Evolutionary conservation across 2,797 vertebrate species (phyloP).

Genomic region (Hephaestus fuliginosus): DNA sequence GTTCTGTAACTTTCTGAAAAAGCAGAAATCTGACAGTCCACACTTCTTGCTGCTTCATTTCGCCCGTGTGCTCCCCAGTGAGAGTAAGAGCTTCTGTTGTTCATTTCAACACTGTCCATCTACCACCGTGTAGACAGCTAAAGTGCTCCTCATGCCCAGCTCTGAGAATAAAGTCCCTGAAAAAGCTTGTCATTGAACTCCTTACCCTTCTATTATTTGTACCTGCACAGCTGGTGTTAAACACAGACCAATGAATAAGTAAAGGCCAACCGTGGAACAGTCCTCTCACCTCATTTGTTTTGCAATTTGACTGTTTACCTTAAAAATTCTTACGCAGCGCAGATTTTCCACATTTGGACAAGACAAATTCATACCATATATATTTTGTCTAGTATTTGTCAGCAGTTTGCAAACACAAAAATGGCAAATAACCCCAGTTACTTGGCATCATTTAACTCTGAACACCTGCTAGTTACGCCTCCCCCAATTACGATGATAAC

Average conservation of each 20-base stretch:
- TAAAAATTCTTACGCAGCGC: neutral
- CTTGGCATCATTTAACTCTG: neutral
- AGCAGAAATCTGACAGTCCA: neutral
- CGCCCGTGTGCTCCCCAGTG: neutral
- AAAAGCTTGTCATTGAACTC: neutral
- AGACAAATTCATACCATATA: neutral
- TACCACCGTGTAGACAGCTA: neutral
- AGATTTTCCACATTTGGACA: neutral
- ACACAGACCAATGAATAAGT: neutral
- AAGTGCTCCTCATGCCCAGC: neutral
- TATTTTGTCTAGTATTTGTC: neutral
- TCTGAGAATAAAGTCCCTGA: neutral
- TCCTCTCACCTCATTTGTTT: neutral
- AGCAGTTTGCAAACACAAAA: neutral
- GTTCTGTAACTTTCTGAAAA: conserved; percentile 2
- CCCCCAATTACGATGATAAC: neutral
- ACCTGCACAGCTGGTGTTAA: neutral
- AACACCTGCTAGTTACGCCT: neutral
- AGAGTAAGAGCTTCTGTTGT: neutral
- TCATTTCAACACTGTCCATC: conserved; percentile 3
- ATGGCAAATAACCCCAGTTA: neutral
- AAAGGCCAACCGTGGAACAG: neutral
- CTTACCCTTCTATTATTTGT: neutral
- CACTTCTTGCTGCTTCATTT: neutral
- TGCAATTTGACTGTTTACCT: neutral